Percentiles rank a stretch among this genome's conserved stretches.
Conservation (phyloP, 2,113 vertebrate genomes). For the Channa argus region DNA sequence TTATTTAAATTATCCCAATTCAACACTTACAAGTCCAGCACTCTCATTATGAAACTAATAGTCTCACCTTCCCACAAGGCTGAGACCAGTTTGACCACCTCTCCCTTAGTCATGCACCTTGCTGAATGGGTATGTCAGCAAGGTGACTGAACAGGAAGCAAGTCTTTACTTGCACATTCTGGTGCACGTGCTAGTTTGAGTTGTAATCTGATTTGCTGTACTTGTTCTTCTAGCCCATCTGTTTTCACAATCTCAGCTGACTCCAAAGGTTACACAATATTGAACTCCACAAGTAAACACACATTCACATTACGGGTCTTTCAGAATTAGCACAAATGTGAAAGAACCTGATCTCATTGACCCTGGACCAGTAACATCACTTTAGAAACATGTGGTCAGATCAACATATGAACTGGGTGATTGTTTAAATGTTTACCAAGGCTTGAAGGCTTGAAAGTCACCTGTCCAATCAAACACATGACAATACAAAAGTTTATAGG, state of each 20-base stretch:
- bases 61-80: too few relatives aligned
- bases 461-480: too few relatives aligned
- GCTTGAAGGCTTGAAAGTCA: too few relatives aligned
- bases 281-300: background rate
- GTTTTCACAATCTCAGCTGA: slow-evolving; percentile 14
- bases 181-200: background rate
- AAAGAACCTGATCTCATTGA: too few relatives aligned
- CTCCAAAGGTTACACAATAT: slow-evolving; percentile 8
- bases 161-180: background rate
- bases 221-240: background rate
- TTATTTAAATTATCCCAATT: too few relatives aligned
- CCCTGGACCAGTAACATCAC: too few relatives aligned
- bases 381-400: too few relatives aligned
- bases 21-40: background rate
- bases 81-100: background rate
- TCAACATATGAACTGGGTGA: too few relatives aligned
- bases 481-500: too few relatives aligned
- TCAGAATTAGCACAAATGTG: too few relatives aligned
- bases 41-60: background rate
- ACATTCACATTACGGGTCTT: too few relatives aligned
- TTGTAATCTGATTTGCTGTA: slow-evolving; percentile 20
- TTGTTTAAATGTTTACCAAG: too few relatives aligned
- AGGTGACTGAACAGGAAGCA: slow-evolving; percentile 15
- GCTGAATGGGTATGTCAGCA: slow-evolving; percentile 9
- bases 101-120: background rate